Evolutionary conservation across 2,113 vertebrate genomes (phyloP).

Genomic region (Neotoma lepida): DNA sequence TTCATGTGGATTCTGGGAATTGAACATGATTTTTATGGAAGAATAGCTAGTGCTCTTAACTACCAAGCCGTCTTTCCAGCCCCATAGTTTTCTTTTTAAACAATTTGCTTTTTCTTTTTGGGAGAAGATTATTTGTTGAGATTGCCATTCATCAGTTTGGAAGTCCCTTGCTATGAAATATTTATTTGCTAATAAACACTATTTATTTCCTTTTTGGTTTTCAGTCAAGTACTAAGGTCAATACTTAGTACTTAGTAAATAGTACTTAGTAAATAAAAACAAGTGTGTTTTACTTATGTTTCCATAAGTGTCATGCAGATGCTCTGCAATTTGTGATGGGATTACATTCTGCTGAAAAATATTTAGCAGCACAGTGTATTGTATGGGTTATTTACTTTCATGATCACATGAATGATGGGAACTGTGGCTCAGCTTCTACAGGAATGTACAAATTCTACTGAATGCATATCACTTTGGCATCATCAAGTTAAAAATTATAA

Average conservation of each 20-base stretch:
- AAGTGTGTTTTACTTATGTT: not conserved
- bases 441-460: not conserved
- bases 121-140: not conserved
- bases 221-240: not conserved
- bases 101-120: not conserved
- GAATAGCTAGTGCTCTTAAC: not conserved
- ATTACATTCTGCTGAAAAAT: not conserved
- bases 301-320: not conserved
- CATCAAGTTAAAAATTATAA: not conserved
- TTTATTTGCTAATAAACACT: not conserved
- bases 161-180: not conserved
- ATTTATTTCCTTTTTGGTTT: conserved; percentile 12
- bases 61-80: not conserved
- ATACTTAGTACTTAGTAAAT: no score
- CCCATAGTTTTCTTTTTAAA: not conserved
- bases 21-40: not conserved
- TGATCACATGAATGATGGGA: not conserved
- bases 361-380: not conserved
- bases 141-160: not conserved
- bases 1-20: not conserved
- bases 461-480: not conserved
- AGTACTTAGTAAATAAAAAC: not conserved
- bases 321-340: not conserved
- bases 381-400: not conserved
- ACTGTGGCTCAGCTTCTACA: not conserved